A percentile compares a stretch with the other conserved stretches of the same genome.
phyloP scores from a whole-genome alignment of 2,797 vertebrate genomes.

The Ambastaia sidthimunki region DNA sequence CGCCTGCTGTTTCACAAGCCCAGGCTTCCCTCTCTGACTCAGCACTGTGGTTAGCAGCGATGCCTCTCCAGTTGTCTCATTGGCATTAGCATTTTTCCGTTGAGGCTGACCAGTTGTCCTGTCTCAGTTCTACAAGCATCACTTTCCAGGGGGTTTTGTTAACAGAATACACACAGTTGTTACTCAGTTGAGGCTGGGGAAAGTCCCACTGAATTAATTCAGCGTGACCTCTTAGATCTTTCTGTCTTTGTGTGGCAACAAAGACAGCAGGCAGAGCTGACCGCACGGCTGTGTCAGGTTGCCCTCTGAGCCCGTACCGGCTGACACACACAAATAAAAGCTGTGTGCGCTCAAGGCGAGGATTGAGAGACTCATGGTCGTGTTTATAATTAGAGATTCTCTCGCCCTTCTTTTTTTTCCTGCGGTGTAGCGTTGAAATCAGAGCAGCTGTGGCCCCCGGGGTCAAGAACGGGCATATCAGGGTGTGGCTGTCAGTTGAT shows the following conservation, averaged over 20 bases:
- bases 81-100: not conserved
- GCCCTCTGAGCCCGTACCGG: slow-evolving; percentile 10
- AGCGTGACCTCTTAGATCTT: slow-evolving; percentile 21
- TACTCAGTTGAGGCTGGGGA: slow-evolving; percentile 22
- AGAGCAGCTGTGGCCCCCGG: slow-evolving; percentile 69
- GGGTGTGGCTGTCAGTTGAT: slow-evolving; percentile 21
- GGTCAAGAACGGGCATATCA: slow-evolving; percentile 44
- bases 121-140: not conserved
- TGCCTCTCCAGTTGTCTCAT: slow-evolving; percentile 9
- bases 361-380: slow-evolving; percentile 34
- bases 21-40: slow-evolving; percentile 30
- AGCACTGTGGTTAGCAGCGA: slow-evolving; percentile 20
- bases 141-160: not conserved
- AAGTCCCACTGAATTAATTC: slow-evolving; percentile 37
- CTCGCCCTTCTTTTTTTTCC: slow-evolving; percentile 47
- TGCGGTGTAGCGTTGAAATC: slow-evolving; percentile 44
- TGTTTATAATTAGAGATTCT: slow-evolving; percentile 44
- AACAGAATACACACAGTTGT: slow-evolving; percentile 39
- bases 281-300: slow-evolving; percentile 30
- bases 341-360: slow-evolving; percentile 37
- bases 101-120: slow-evolving; percentile 26
- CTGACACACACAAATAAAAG: not conserved
- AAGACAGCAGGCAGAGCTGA: slow-evolving; percentile 43
- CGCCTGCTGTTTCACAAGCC: not conserved
- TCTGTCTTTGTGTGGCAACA: slow-evolving; percentile 40